Base-by-base conservation (phyloP, 1,140 invertebrate species). In the Littorina saxatilis region DNA sequence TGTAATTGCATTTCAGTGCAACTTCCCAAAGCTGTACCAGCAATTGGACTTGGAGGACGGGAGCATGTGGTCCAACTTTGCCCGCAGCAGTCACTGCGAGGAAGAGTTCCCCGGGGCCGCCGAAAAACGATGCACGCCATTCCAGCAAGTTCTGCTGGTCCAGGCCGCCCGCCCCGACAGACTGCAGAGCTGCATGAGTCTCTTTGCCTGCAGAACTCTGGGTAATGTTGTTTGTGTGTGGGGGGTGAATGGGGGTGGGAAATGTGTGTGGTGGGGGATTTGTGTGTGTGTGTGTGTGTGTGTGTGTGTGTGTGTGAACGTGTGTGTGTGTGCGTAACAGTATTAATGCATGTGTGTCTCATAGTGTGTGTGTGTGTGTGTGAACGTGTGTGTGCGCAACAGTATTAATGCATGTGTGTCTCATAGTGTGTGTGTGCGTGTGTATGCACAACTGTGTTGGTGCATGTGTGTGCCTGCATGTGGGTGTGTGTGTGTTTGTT, bases 101-200 rank as follows among this genome's bases (percentile, higher is more conserved):
- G 91, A 91, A 32, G 92, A 93, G 40, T 91, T 95, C 43, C 95
- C 95, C 66, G 86, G 88, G 35, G 92, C 92, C 13, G 90, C 95
- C 0, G 92, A 94, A 39, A 93, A 93, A 58, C 93, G 93, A 63
- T 85, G 96, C 4, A 95, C 94, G 0, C 91, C 94, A n/a, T 98
- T 99, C 90, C 96, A 98, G 90, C 95, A 96, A 87, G 92, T 98
- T n/a, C 91, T 99, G 0, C 87, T 97, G 0, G 93, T 97, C 20
- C 96, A 98, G 93, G 94, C 96, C 0, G 92, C 97, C 9, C 93
- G 96, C 80, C 97, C 97, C 1, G 97, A 98, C 91, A 92, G 96
- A 66, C 91, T 98, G 15, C 94, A 96, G 66, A 94, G 94, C 11
- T 94, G 95, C 27, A 94, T 98, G 88, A 93, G 93, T 0, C 93